These are phyloP conservation scores for Acanthornis magna DNA, from an alignment of 2,797 vertebrate genomes.

Conservation along the genomic window DNA sequence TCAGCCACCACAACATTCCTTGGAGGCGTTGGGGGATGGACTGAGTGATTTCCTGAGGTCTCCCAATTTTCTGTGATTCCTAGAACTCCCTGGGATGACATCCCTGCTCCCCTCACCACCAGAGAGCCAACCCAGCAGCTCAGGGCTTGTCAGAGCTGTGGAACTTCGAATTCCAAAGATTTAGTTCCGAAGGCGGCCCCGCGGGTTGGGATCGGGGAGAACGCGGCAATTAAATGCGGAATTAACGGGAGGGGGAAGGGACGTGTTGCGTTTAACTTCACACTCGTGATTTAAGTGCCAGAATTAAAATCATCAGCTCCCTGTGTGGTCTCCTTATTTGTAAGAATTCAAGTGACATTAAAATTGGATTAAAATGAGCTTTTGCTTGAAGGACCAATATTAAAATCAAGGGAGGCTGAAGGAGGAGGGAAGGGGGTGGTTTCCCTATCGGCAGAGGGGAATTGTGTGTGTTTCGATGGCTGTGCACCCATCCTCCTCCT, in stretches of 20 bases:
- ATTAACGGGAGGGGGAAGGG: background rate
- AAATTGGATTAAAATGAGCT: slow-evolving; percentile 53
- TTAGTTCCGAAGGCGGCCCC: background rate
- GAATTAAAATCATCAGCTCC: slow-evolving; percentile 60
- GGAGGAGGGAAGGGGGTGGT: background rate
- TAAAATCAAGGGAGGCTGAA: slow-evolving; percentile 30
- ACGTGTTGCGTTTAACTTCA: slow-evolving; percentile 11
- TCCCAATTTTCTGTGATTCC: background rate
- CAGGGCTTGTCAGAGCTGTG: background rate
- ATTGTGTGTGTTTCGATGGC: background rate
- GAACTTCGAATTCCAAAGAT: background rate
- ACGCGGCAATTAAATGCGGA: background rate
- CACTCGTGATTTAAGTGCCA: slow-evolving; percentile 50
- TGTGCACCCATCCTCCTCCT: background rate
- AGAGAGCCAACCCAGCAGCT: background rate
- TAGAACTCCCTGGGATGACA: background rate
- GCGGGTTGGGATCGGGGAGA: background rate
- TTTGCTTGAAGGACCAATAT: slow-evolving; percentile 22
- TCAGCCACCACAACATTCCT: background rate
- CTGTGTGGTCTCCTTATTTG: slow-evolving; percentile 56
- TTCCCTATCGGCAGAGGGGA: background rate
- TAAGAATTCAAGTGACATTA: slow-evolving; percentile 50
- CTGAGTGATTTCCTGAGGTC: background rate
- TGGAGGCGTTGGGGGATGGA: rapidly evolving
- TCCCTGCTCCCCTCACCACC: too few species aligned